Evolutionary conservation across 2,113 vertebrate genomes (phyloP), one percentile per base, ranked within the genome.

Genomic region (Petrocephalus zakoni): DNA sequence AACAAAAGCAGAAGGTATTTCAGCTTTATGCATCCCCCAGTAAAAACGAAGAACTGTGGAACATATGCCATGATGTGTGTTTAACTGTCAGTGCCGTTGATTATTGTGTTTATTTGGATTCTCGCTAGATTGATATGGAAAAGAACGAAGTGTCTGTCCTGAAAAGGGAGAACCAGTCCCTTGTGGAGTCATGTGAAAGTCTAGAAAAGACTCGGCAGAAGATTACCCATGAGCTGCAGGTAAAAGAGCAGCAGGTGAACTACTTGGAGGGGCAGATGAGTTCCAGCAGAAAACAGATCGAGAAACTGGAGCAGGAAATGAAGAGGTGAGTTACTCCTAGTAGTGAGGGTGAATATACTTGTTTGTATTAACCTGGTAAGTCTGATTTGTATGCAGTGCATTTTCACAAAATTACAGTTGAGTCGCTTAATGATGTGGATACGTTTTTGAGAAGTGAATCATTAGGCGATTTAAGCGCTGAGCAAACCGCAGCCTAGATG

Each of bases 1-100:
- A 98, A 90, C 97, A 99, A 90, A 99, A 97, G 83, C 97, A 98
- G 91, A 99, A 99, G 96, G 97, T 98, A 92, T 29, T 90, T 91
- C 37, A 5, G 7, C 19, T 6, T 87, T 37, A 7, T 64, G 34
- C 25, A 46, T 64, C 21, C 6, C 29, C 9, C 17, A 34, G 21
- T 15, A 51, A n/a, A 84, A 84, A 78, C 15, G 37, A 13, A 0
- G 49, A 17, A 85, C 17, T 42, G 37, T 21, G 5, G 5, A 42
- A 46, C 83, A 85, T 25, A 52, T 53, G 83, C 13, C 5, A 1
- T 86, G 15, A 56, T 34, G n/a, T 86, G 29, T 34, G 11, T 78
- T 78, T 42, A 78, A 78, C 15, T 55, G 21, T 47, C 78, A 47
- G 7, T n/a, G 46, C 5, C 0, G n/a, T 29, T 85, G 7, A 47